Conservation (phyloP, 2,797 vertebrate species). For the Prunella strophiata region DNA sequence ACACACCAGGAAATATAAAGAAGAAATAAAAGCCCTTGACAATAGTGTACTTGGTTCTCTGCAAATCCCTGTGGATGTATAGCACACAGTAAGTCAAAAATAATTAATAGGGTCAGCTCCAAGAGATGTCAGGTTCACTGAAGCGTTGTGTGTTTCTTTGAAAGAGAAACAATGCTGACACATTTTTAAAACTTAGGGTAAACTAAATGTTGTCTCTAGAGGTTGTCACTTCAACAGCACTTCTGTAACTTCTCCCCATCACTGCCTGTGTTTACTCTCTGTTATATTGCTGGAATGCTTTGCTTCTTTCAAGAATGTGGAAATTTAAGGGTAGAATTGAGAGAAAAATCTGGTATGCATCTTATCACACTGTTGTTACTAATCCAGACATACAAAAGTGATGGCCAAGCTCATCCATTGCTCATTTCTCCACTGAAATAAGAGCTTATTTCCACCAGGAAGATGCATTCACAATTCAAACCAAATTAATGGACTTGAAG, state of each 20-base stretch:
- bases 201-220: not conserved
- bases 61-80: slow-evolving; percentile 47
- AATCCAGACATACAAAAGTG: not conserved
- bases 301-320: not conserved
- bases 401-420: not conserved
- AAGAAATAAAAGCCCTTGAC: slow-evolving; percentile 17
- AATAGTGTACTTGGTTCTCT: slow-evolving; percentile 24
- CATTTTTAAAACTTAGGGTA: slow-evolving; percentile 11
- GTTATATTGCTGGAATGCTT: not conserved
- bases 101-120: slow-evolving; percentile 65
- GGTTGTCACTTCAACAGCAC: not conserved
- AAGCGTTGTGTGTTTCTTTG: slow-evolving; percentile 17
- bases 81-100: slow-evolving; percentile 60
- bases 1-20: not conserved
- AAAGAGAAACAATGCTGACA: slow-evolving; percentile 15
- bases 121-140: slow-evolving; percentile 31
- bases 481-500: not conserved
- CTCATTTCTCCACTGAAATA: not conserved
- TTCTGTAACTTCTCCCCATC: not conserved
- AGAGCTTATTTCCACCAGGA: not conserved
- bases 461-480: not conserved
- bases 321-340: not conserved
- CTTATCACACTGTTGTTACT: not conserved
- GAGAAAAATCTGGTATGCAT: not conserved
- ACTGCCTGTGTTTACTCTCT: not conserved